A percentile compares a stretch with the other conserved stretches of the same genome.
phyloP scores from a whole-genome alignment of 2,797 vertebrate species.

The Mormyrus hasselquistii region DNA sequence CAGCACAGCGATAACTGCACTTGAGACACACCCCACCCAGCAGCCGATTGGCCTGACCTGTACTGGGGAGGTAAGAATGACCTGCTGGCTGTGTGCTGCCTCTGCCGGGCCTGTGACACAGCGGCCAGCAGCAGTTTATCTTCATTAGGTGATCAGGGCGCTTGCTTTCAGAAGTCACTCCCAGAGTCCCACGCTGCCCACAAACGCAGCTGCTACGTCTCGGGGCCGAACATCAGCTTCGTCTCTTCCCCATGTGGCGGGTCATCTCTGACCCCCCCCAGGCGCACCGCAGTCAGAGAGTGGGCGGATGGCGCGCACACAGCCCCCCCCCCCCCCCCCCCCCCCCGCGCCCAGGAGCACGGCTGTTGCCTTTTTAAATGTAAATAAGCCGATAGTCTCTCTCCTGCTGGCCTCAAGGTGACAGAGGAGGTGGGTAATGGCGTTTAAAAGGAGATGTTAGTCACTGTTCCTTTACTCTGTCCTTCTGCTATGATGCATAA shows the following conservation, averaged over 20 bases:
- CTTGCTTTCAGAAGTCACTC: background rate
- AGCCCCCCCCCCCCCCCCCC: background rate
- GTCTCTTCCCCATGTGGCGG: background rate
- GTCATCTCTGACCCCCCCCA: no score
- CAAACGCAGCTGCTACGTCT: background rate
- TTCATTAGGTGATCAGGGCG: background rate
- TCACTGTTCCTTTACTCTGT: background rate
- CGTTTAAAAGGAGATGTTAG: background rate
- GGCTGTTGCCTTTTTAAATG: constrained; percentile 7
- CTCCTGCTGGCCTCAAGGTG: background rate
- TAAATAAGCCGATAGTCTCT: background rate
- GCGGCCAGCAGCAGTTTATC: background rate
- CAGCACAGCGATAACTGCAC: background rate
- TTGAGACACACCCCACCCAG: background rate
- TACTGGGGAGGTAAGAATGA: background rate
- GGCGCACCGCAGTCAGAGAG: background rate
- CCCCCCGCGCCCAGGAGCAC: no score
- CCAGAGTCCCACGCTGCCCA: background rate
- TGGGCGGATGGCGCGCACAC: no score
- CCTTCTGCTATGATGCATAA: background rate
- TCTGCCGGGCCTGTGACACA: background rate
- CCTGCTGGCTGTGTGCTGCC: background rate
- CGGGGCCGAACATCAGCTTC: background rate
- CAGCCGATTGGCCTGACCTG: background rate
- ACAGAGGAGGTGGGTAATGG: background rate